Conservation (phyloP, 2,113 vertebrate species). For the Pitta sordida region DNA sequence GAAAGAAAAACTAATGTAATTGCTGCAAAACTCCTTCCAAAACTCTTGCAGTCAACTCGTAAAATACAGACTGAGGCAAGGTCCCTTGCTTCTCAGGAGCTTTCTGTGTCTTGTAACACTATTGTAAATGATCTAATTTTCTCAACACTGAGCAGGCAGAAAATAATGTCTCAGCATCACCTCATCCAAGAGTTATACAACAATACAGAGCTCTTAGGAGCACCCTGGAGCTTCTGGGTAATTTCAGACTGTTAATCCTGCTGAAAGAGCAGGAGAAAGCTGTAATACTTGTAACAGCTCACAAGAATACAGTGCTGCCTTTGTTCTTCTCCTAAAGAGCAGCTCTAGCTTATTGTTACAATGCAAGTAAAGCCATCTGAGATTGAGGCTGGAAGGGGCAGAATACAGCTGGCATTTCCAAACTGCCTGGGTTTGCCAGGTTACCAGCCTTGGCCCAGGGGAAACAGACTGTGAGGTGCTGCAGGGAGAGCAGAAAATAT, state of each 20-base stretch:
- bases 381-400: not conserved
- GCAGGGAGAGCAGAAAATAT: not conserved
- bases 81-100: not conserved
- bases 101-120: not conserved
- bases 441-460: not conserved
- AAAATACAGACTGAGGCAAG: not conserved
- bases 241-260: not conserved
- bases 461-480: fast-evolving
- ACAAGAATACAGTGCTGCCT: not conserved
- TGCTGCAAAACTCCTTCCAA: not conserved
- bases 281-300: not conserved
- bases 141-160: not conserved
- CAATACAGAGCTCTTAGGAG: not conserved
- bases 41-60: not conserved
- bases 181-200: not conserved
- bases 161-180: not conserved
- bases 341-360: not conserved
- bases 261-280: not conserved
- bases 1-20: not conserved
- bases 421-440: not conserved
- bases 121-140: not conserved
- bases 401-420: not conserved
- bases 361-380: not conserved
- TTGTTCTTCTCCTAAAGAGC: not conserved
- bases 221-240: not conserved